Base-by-base conservation (phyloP, 1,140 invertebrate genomes). In the Lepeophtheirus salmonis region DNA sequence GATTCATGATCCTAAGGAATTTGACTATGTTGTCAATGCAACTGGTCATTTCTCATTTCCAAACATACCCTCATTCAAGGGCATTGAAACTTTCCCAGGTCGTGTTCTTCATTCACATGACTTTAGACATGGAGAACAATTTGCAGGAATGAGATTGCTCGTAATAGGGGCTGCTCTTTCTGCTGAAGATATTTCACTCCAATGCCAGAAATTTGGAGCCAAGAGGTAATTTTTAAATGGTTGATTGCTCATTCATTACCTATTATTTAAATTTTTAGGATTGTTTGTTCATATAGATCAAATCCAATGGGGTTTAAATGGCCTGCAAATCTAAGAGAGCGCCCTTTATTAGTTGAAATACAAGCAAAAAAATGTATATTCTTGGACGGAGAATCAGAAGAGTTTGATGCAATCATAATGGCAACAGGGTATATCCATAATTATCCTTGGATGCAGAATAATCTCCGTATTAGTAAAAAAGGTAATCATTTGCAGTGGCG, bases 341-440 rank as follows among this genome's bases (percentile, higher is more conserved):
- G 49, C 2, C 63, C 63, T 1, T 50, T 63, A 2, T 3, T 63
- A 20, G n/a, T 17, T 68, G 67, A 66, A 63, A 66, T 72, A 24
- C 64, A 68, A 41, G 68, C 66, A 1, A 66, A 65, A 13, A 66
- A 53, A 12, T 70, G 70, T 6, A 56, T 62, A 4, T 72, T 72
- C 63, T 63, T 66, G 21, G 65, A 71, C 66, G 70, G 69, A 1
- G 26, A 64, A 18, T 61, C 51, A 49, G 66, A 63, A 18, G 67
- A 71, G 26, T 67, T 70, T 64, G 71, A 72, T 63, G 50, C 60
- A 17, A 69, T 72, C 21, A 65, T 72, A 6, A 61, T 68, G 56
- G 70, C 69, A 63, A 72, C 71, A 18, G 71, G 71, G 2, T 72
- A 72, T 65, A 66, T 67, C 58, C 70, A 71, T 62, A 65, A 69